Evolutionary conservation across 2,797 vertebrate species (phyloP).

Genomic region (Threskiornis aethiopicus): DNA sequence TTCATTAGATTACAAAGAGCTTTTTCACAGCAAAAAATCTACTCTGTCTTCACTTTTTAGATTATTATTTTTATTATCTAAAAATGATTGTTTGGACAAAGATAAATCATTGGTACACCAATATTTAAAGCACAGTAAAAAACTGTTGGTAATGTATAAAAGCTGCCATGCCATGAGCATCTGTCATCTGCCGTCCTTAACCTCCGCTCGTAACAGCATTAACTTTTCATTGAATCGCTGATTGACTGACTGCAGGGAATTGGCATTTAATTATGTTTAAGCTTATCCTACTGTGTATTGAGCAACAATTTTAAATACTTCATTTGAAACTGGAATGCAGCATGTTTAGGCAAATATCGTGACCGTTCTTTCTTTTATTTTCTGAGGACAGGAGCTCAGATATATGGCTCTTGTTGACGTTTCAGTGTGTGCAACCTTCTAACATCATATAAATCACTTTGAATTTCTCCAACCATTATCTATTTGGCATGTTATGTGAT

Average conservation of each 20-base stretch:
- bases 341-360: conserved; percentile 31
- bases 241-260: neutral
- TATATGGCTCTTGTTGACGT: neutral
- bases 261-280: neutral
- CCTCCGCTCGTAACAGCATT: neutral
- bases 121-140: neutral
- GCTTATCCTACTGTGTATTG: neutral
- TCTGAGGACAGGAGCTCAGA: neutral
- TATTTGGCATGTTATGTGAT: neutral
- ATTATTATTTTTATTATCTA: neutral
- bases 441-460: neutral
- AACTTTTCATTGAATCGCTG: neutral
- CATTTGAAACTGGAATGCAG: conserved; percentile 10
- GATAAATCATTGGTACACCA: neutral
- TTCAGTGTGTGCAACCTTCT: neutral
- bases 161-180: neutral
- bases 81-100: neutral
- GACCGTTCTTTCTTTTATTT: neutral
- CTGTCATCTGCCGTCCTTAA: neutral
- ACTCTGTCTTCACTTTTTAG: neutral
- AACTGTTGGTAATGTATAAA: neutral
- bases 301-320: neutral
- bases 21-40: neutral
- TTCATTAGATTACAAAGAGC: neutral
- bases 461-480: neutral